phyloP scores from a whole-genome alignment of 2,888 invertebrate genomes.

The Choristoneura rosaceana region DNA sequence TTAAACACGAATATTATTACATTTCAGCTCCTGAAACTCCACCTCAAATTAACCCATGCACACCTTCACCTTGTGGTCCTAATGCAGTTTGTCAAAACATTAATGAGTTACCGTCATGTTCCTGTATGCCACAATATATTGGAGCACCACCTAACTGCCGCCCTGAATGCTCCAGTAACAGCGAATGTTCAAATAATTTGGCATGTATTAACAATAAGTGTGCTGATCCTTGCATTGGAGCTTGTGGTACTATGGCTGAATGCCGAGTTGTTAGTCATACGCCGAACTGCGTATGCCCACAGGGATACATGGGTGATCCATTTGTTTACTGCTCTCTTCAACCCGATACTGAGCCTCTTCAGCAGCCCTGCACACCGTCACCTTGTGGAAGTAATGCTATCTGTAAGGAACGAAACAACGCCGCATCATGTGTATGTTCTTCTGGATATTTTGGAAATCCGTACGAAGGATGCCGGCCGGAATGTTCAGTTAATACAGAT shows the following conservation, averaged over 20 bases:
- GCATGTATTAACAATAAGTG: conserved; percentile 91
- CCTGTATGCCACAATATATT: conserved; percentile 88
- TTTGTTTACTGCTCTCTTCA: conserved; percentile 86
- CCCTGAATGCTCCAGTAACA: conserved; percentile 90
- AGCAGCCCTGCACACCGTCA: conserved; percentile 86
- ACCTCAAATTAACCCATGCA: conserved; percentile 85
- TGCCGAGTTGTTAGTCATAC: conserved; percentile 91
- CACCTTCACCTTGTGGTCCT: conserved; percentile 88
- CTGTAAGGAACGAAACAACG: conserved; percentile 88
- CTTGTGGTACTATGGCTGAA: conserved; percentile 89
- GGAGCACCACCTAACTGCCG: conserved; percentile 90
- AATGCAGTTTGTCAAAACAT: conserved; percentile 87
- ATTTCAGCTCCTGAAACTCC: conserved; percentile 71
- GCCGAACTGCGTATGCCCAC: conserved; percentile 88
- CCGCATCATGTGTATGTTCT: conserved; percentile 89
- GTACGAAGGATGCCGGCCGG: conserved; percentile 90
- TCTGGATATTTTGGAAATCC: conserved; percentile 88
- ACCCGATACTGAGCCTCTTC: conserved; percentile 64
- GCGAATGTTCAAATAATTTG: conserved; percentile 88
- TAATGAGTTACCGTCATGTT: conserved; percentile 88
- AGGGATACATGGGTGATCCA: conserved; percentile 90
- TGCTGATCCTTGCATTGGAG: conserved; percentile 89
- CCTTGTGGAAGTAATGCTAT: conserved; percentile 91
- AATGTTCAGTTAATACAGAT: conserved; percentile 90
- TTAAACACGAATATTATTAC: conserved; percentile 18